These are phyloP conservation scores for Pentamera pediparva DNA, from an alignment of 53 echinoderm and acorn worm species.

Conservation along the genomic window DNA sequence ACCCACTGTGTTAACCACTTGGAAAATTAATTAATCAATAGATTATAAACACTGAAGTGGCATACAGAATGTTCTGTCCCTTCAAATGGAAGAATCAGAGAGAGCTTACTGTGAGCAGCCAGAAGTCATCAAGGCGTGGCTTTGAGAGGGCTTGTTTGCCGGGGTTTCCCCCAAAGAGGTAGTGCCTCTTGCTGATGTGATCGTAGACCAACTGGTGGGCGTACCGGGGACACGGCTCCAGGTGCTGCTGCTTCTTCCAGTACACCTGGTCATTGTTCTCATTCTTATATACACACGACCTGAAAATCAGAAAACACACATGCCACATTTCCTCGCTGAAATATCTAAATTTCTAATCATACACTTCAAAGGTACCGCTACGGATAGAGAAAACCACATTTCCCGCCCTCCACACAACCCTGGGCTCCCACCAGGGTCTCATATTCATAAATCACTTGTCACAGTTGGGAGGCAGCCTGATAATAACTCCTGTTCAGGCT, in stretches of 20 bases:
- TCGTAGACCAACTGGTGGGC: conserved; percentile 96
- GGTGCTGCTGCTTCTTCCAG: conserved; percentile 75
- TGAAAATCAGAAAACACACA: background rate
- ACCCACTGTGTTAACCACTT: no score
- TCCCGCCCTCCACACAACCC: no score
- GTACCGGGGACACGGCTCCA: conserved; percentile 89
- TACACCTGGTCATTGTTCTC: conserved; percentile 80
- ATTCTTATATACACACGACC: conserved; percentile 97
- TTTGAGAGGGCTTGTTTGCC: conserved; percentile 62
- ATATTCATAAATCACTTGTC: no score
- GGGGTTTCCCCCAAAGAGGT: conserved; percentile 95
- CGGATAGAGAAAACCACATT: no score
- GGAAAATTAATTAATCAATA: no score
- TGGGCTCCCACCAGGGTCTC: no score
- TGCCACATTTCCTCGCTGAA: background rate
- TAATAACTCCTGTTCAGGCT: no score
- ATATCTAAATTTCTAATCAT: background rate
- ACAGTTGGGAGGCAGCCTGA: no score
- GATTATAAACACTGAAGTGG: no score
- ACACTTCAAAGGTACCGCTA: no score
- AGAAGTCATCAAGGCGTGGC: conserved; percentile 90
- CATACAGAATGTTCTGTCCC: no score
- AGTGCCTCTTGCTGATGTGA: conserved; percentile 81
- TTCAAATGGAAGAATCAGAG: background rate
- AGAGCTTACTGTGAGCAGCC: conserved; percentile 69